Base-by-base conservation (phyloP, 2,797 vertebrate species). In the Psittacula echo region DNA sequence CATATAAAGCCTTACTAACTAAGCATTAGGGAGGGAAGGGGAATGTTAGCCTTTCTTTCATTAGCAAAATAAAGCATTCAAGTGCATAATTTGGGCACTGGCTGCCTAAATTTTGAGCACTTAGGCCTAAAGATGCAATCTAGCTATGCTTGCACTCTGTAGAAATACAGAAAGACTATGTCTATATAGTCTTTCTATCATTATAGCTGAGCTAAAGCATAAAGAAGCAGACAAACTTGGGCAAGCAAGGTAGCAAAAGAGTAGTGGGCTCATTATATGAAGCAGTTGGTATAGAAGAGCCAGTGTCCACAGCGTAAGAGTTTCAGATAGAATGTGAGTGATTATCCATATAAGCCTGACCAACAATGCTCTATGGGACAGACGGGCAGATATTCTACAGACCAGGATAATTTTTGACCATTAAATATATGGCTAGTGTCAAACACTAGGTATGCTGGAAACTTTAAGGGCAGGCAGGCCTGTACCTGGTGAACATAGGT, bases 291-390 rank as follows among this genome's bases (percentile, higher is more conserved):
- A 26, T 45, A 58, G 37, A 71, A 92, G 37, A 79, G 11, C 20
- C 60, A 29, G 41, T 19, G 22, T n/a, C 34, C 41, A 68, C 37
- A 39, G 14, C 1, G 2, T 23, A 68, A 45, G 44, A 70, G 11
- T 24, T 87, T 64, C 32, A 62, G 20, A 42, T 13, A 77, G n/a
- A 66, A 74, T 17, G 29, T 16, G n/a, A 56, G 39, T 2, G 0
- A 83, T n/a, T 67, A 34, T 5, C 23, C 68, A 87, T 65, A 91
- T n/a, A 68, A 85, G 83, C 11, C 32, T 65, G 41, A 89, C 11
- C 32, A 80, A 8, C 0, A 0, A 54, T 23, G 14, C 29, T 61
- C 48, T 50, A 0, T 0, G 1, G 56, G 10, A 15, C 2, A 2
- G 42, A 67, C 3, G 10, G 60, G 23, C 47, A 61, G 29, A 15